phyloP scores from a whole-genome alignment of 1,140 invertebrate genomes.

The Eupeodes corollae region DNA sequence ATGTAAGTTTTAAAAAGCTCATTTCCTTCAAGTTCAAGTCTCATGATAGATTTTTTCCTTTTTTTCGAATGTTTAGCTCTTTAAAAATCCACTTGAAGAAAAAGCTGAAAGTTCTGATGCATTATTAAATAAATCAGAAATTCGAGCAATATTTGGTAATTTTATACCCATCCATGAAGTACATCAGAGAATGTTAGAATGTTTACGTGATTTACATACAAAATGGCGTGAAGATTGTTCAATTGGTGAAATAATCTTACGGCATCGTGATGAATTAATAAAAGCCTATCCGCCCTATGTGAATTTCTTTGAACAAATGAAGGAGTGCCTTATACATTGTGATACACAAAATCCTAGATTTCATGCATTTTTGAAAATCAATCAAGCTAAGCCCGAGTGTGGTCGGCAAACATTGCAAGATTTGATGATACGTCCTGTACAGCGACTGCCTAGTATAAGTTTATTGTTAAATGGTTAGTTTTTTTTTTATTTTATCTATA shows the following conservation, averaged over 20 bases:
- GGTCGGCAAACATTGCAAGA: slow-evolving; percentile 89
- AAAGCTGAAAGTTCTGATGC: slow-evolving; percentile 59
- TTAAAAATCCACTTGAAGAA: slow-evolving; percentile 85
- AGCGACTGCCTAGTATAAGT: slow-evolving; percentile 89
- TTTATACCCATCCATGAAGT: slow-evolving; percentile 88
- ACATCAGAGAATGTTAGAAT: slow-evolving; percentile 67
- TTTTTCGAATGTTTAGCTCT: slow-evolving; percentile 53
- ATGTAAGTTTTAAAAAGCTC: slow-evolving; percentile 46
- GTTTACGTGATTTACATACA: slow-evolving; percentile 38
- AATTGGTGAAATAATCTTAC: slow-evolving; percentile 79
- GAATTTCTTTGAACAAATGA: slow-evolving; percentile 95
- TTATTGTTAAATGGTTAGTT: slow-evolving; percentile 79
- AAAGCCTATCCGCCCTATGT: slow-evolving; percentile 96
- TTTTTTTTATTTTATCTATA: neutral
- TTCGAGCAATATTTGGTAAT: slow-evolving; percentile 94
- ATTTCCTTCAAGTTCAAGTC: neutral
- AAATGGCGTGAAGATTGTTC: slow-evolving; percentile 74
- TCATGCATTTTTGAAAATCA: slow-evolving; percentile 95
- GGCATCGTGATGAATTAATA: slow-evolving; percentile 66
- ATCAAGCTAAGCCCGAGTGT: slow-evolving; percentile 85
- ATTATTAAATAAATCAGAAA: slow-evolving; percentile 80
- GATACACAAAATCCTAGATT: slow-evolving; percentile 85
- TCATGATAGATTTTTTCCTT: neutral
- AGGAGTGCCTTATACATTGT: slow-evolving; percentile 81
- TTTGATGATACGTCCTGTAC: slow-evolving; percentile 90